Base-by-base conservation (phyloP, 2,113 vertebrate species). In the Callithrix jacchus region DNA sequence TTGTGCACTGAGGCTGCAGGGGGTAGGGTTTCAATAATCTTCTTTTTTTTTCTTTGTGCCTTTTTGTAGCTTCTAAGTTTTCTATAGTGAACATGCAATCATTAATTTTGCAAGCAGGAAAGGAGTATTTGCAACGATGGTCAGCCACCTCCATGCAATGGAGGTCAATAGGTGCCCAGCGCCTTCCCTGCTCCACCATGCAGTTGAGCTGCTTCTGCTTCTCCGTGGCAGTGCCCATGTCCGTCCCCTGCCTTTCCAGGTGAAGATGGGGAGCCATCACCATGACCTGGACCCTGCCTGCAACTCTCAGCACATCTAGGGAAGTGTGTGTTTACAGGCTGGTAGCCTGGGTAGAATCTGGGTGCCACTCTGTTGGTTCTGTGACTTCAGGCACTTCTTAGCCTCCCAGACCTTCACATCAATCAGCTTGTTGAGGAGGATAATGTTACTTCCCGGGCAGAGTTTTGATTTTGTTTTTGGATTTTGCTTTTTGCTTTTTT, bases 121-220 rank as follows among this genome's bases (percentile, higher is more conserved):
- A 35, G 0, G 9, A 2, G 0, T 1, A 8, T n/a, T 73, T 81
- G 21, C 9, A 0, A 27, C 1, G 9, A 58, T 13, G 1, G 18
- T n/a, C 0, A n/a, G 5, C 27, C 8, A 3, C 27, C 58, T 8
- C 49, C 3, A 5, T 18, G 14, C 9, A 6, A 11, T 1, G 16
- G 21, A 45, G 52, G 6, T 12, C 1, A 2, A 3, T 1, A 0
- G 58, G 20, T 20, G 2, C n/a, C 21, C 0, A 4, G 7, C 17
- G 30, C 17, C 14, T 9, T 21, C 11, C 5, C 1, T 16, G 17
- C 13, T 13, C 49, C 0, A 6, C 5, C 37, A 18, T 2, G 0
- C n/a, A 11, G 12, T 6, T 6, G 56, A 27, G 40, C 32, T 0
- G 11, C 17, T 25, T 52, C 30, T 47, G 27, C 52, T 5, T 70